Evolutionary conservation across 2,888 invertebrate species (phyloP).

Genomic region (Drosophila pegasa): DNA sequence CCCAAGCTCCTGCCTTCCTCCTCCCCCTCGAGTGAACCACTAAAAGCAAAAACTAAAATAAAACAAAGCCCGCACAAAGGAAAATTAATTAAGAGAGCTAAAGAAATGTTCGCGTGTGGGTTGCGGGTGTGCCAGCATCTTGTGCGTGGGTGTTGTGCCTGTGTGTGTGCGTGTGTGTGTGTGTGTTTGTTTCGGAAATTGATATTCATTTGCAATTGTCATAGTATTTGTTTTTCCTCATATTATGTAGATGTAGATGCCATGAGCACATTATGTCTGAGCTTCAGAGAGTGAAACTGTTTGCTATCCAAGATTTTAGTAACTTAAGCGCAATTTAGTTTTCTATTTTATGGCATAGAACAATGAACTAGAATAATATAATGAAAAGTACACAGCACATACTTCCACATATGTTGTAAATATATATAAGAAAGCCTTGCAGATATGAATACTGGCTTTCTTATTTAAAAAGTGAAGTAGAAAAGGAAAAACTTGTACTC

Average conservation of each 20-base stretch:
- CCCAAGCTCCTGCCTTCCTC: background rate
- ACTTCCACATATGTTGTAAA: background rate
- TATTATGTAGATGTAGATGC: background rate
- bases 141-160: constrained; percentile 6
- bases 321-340: background rate
- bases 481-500: no score
- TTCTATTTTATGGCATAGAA: background rate
- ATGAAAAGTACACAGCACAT: no score
- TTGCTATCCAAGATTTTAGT: background rate
- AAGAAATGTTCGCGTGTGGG: constrained; percentile 1
- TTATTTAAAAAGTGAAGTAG: no score
- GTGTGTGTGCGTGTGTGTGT: constrained; percentile 13
- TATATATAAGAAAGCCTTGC: background rate
- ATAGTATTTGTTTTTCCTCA: constrained; percentile 14
- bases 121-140: constrained; percentile 8
- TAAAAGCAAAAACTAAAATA: constrained; percentile 39
- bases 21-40: background rate
- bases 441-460: no score
- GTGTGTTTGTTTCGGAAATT: constrained; percentile 40
- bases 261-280: no score
- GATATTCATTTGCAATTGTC: constrained; percentile 56
- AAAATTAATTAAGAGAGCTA: constrained; percentile 60
- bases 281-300: background rate
- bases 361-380: background rate
- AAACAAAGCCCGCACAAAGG: constrained; percentile 22